phyloP scores from a whole-genome alignment of 2,113 vertebrate genomes.

The Austrofundulus limnaeus region DNA sequence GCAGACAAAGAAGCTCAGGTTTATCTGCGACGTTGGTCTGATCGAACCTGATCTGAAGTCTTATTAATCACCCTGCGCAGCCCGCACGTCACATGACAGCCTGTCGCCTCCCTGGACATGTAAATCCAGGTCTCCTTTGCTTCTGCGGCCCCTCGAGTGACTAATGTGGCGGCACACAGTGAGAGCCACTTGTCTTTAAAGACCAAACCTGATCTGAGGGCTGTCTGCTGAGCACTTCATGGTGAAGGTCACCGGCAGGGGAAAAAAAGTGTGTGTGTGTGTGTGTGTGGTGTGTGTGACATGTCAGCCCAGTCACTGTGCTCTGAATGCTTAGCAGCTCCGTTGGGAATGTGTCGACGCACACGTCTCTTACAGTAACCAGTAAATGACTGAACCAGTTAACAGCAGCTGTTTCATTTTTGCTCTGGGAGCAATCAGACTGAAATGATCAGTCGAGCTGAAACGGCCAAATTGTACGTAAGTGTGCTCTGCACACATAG shows the following conservation, averaged over 20 bases:
- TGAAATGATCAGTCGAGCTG: neutral
- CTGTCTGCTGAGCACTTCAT: conserved; percentile 52
- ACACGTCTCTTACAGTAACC: conserved; percentile 22
- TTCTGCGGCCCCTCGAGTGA: conserved; percentile 38
- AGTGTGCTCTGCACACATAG: neutral
- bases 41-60: conserved; percentile 22
- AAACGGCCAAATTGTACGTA: neutral
- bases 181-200: conserved; percentile 69
- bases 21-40: conserved; percentile 25
- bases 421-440: conserved; percentile 13
- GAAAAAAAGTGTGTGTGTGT: conserved; percentile 22
- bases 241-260: conserved; percentile 66
- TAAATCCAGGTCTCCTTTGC: conserved; percentile 14
- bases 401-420: conserved; percentile 8
- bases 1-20: conserved; percentile 18
- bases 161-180: conserved; percentile 38
- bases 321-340: conserved; percentile 58
- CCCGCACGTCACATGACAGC: neutral
- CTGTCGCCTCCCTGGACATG: conserved; percentile 25
- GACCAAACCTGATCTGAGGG: conserved; percentile 67
- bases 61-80: conserved; percentile 31
- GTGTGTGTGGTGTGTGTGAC: conserved; percentile 16
- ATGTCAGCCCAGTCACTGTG: conserved; percentile 44
- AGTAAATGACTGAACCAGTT: neutral
- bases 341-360: conserved; percentile 28